A percentile compares a stretch with the other conserved stretches of the same genome.
phyloP scores from a whole-genome alignment of 2,797 vertebrate genomes.

The Characodon lateralis region DNA sequence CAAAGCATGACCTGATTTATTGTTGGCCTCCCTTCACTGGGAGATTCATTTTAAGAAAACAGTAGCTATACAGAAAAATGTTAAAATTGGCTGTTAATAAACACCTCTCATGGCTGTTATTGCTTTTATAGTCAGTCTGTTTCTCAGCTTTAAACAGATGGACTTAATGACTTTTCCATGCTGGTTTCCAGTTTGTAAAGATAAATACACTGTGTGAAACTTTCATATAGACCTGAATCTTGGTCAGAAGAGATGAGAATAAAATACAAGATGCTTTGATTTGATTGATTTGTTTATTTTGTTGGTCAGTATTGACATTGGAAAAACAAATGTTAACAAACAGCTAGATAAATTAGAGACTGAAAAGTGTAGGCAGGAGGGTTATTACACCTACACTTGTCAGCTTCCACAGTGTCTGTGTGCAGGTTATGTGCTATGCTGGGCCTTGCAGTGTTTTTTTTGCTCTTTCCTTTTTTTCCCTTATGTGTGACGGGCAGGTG shows the following conservation, averaged over 20 bases:
- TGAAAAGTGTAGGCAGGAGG: neutral
- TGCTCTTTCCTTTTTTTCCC: too few species aligned
- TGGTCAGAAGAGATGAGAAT: neutral
- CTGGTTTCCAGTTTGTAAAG: slow-evolving; percentile 43
- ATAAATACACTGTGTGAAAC: slow-evolving; percentile 32
- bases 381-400: neutral
- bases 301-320: neutral
- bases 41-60: slow-evolving; percentile 55
- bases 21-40: slow-evolving; percentile 22
- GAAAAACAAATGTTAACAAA: neutral
- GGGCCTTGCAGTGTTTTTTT: too few species aligned
- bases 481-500: too few species aligned
- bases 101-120: slow-evolving; percentile 53
- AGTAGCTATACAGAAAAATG: slow-evolving; percentile 57
- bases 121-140: slow-evolving; percentile 68
- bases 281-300: neutral
- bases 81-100: slow-evolving; percentile 61
- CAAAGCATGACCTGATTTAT: slow-evolving; percentile 23
- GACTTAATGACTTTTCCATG: slow-evolving; percentile 65
- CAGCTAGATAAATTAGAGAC: neutral
- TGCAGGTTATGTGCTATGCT: too few species aligned
- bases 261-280: neutral
- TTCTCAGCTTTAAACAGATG: slow-evolving; percentile 65
- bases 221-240: slow-evolving; percentile 16
- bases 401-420: too few species aligned